Evolutionary conservation across 2,888 invertebrate species (phyloP).

Genomic region (Caenorhabditis sp.): DNA sequence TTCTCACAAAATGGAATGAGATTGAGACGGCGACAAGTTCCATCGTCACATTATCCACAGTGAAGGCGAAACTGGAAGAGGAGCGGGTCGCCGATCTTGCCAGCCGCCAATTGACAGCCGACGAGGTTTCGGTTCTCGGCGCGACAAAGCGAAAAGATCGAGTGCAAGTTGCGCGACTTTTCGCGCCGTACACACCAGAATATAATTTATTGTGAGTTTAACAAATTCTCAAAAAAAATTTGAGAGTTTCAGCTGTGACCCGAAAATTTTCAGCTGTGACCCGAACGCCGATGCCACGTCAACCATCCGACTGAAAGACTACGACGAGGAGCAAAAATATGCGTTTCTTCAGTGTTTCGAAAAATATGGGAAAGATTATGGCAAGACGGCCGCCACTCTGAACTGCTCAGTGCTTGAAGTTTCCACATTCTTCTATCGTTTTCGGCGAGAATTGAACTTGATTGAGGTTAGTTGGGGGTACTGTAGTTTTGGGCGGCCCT

Average conservation of each 20-base stretch:
- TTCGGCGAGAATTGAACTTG: not conserved
- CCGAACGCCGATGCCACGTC: not conserved
- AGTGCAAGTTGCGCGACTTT: not conserved
- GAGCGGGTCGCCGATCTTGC: not conserved
- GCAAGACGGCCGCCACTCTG: not conserved
- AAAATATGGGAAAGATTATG: constrained; percentile 3
- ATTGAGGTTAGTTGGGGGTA: not conserved
- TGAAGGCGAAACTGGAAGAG: not conserved
- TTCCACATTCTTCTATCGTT: not conserved
- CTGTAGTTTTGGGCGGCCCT: no score
- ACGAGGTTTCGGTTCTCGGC: not conserved
- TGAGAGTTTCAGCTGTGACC: no score
- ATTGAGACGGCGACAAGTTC: not conserved
- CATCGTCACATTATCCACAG: not conserved
- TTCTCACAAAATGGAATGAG: constrained; percentile 7
- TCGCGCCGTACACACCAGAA: not conserved
- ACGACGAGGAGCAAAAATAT: not conserved
- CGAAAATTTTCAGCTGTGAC: no score
- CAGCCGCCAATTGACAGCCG: not conserved
- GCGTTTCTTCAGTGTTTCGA: constrained; percentile 2
- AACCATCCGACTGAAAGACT: not conserved
- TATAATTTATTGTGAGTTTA: not conserved
- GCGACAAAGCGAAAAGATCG: not conserved
- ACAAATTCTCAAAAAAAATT: no score
- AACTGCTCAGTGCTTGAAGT: not conserved